Evolutionary conservation across 2,113 vertebrate genomes (phyloP), one percentile per base, ranked within the genome.

Genomic region (Paramisgurnus dabryanus): DNA sequence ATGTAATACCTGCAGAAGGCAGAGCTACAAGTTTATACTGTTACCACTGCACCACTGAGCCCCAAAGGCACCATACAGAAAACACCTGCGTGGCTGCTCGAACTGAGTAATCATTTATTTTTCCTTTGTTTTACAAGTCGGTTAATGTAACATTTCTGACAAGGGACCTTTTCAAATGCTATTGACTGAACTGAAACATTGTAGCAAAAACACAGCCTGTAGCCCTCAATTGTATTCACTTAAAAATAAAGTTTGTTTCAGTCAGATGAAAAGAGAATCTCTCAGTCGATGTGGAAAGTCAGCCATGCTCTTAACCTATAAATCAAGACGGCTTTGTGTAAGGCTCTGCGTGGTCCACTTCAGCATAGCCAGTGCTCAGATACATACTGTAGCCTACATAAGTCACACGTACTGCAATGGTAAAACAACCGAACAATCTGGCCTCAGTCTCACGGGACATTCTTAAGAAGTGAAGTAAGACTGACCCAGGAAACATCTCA

Each of bases 381-480:
- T 63, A 70, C 27, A 34, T 34, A 34, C 27, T 34, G 27, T 34
- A 34, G 27, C 67, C 17, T 34, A 40, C 5, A 58, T 79, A 69
- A 74, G 76, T 76, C 60, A 65, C 57, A 66, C 58, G 11, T 43
- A 69, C 47, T 39, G 18, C 10, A 11, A 55, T 41, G 18, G 55
- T 50, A 60, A 71, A 67, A 67, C 63, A 77, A 70, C 57, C 8
- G 80, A 13, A 50, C 47, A 67, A 60, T 68, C 68, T 78, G 67
- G 65, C 78, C 69, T 78, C 53, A 8, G 63, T 72, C 72, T 85
- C 55, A 43, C 9, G 84, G 65, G 81, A 79, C 79, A 86, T 86
- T 66, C 71, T 70, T 81, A 18, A 71, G 43, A 58, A 76, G 67
- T 86, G 85, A 86, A 55, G 82, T 84, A 82, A 80, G 63, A 40